A percentile compares a stretch with the other conserved stretches of the same genome.
Conservation (phyloP, 2,113 vertebrate genomes). For the Boleophthalmus pectinirostris region DNA sequence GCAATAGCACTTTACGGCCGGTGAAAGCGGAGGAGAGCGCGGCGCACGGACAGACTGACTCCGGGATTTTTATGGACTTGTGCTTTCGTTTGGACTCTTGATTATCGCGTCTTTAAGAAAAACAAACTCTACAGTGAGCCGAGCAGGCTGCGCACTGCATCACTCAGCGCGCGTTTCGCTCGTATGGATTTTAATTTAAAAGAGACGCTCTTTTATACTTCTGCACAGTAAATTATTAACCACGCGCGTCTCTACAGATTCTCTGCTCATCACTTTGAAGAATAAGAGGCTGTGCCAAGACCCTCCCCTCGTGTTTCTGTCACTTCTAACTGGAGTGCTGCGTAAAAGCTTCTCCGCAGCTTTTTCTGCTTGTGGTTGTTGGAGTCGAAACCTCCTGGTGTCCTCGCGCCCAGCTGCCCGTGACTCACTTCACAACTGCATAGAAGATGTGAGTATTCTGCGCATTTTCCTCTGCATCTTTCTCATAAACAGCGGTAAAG, state of each 20-base stretch:
- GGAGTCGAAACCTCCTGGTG: constrained; percentile 51
- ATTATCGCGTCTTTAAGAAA: constrained; percentile 26
- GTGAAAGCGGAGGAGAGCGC: constrained; percentile 28
- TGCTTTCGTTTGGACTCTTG: constrained; percentile 19
- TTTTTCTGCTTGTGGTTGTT: constrained; percentile 25
- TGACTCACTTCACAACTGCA: constrained; percentile 71
- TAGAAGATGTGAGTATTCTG: constrained; percentile 79
- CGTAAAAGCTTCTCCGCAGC: constrained; percentile 11
- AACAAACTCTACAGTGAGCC: constrained; percentile 29
- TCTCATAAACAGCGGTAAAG: neutral
- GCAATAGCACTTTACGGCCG: constrained; percentile 44
- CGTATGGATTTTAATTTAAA: constrained; percentile 50
- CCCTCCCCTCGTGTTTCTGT: constrained; percentile 21
- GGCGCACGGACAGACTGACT: constrained; percentile 11
- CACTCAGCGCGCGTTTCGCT: constrained; percentile 31
- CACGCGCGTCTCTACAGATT: constrained; percentile 60
- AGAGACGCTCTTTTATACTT: constrained; percentile 15
- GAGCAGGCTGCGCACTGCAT: constrained; percentile 42
- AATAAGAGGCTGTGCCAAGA: constrained; percentile 41
- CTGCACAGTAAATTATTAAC: constrained; percentile 46
- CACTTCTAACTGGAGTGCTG: constrained; percentile 37
- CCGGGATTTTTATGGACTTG: constrained; percentile 37
- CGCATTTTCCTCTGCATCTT: constrained; percentile 51
- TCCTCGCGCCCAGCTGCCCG: constrained; percentile 44
- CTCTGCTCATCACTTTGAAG: constrained; percentile 57